Percentiles rank a stretch among this genome's conserved stretches.
Conservation (phyloP, 2,113 vertebrate species). For the Grantiella picta region DNA sequence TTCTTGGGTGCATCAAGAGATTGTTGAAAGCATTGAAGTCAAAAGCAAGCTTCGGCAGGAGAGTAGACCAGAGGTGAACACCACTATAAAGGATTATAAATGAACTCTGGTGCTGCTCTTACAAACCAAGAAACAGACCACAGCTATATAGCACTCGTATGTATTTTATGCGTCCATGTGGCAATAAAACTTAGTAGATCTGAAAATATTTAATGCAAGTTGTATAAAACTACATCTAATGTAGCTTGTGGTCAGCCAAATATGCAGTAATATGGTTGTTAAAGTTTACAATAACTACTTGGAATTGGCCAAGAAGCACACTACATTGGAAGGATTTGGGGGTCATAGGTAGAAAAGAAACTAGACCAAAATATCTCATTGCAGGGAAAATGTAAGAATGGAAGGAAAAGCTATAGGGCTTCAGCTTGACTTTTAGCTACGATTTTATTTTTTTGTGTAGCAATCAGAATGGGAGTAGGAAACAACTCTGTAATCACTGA, state of each 20-base stretch:
- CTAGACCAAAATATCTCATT: not conserved
- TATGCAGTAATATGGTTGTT: not conserved
- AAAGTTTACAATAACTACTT: not conserved
- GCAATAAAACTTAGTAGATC: not conserved
- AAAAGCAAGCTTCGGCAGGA: not conserved
- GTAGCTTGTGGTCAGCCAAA: not conserved
- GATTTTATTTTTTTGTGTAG: not conserved
- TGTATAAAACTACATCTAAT: not conserved
- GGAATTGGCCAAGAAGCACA: not conserved
- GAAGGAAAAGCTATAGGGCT: not conserved
- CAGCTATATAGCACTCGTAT: not conserved
- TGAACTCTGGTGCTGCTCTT: not conserved
- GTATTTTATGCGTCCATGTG: not conserved
- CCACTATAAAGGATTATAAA: not conserved
- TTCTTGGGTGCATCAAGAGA: not conserved
- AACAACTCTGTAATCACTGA: not conserved
- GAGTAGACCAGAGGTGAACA: not conserved
- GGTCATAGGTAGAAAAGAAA: not conserved
- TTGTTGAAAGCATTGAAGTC: not conserved
- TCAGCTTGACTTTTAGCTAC: not conserved
- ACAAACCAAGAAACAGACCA: not conserved
- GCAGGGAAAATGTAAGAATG: not conserved
- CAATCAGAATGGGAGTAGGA: not conserved
- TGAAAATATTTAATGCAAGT: not conserved
- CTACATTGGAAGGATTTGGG: not conserved